Conservation (phyloP, 2,113 vertebrate species). For the Indicator maculatus region DNA sequence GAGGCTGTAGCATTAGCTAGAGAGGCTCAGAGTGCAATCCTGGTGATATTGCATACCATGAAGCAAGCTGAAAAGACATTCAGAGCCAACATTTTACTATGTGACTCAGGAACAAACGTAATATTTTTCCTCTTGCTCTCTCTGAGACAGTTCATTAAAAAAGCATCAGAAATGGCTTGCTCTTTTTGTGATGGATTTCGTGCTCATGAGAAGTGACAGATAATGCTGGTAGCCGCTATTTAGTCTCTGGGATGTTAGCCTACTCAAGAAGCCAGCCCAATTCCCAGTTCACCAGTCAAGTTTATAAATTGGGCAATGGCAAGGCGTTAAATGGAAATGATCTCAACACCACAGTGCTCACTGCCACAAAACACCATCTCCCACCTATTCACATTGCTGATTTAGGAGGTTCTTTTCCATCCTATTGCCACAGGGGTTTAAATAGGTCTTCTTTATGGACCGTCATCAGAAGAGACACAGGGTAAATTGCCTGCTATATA, state of each 20-base stretch:
- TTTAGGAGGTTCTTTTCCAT: background rate
- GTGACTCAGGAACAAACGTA: background rate
- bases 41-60: background rate
- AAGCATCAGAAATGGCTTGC: constrained; percentile 7
- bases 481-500: background rate
- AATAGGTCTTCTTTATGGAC: background rate
- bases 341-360: background rate
- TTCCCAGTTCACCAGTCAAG: background rate
- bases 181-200: constrained; percentile 40
- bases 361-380: background rate
- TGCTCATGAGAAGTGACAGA: constrained; percentile 10
- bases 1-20: constrained; percentile 8
- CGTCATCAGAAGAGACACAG: background rate
- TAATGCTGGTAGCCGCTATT: constrained; percentile 22
- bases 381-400: background rate
- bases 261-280: constrained; percentile 6
- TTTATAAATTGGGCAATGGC: background rate
- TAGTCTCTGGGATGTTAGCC: background rate
- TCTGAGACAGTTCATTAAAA: constrained; percentile 60
- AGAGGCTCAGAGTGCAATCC: background rate
- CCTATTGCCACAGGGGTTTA: background rate
- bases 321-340: background rate
- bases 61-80: constrained; percentile 28
- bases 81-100: background rate
- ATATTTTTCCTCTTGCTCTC: background rate